Conservation (phyloP, 2,113 vertebrate species). For the Peromyscus maniculatus region DNA sequence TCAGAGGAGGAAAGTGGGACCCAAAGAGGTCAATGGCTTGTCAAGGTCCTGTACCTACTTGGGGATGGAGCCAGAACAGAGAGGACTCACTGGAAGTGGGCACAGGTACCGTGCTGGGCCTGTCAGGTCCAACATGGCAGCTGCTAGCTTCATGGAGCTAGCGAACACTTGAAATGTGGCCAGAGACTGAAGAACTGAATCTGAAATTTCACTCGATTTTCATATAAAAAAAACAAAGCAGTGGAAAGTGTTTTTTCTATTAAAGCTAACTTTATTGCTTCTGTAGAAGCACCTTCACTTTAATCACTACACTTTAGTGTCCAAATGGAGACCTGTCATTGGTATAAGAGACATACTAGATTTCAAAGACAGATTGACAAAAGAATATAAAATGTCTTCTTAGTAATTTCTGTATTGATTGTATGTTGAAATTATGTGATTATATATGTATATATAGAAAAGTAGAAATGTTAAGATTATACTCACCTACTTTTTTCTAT, state of each 20-base stretch:
- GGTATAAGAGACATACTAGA: neutral
- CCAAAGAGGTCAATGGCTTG: neutral
- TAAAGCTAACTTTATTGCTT: neutral
- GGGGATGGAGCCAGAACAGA: neutral
- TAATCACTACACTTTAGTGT: neutral
- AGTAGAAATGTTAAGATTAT: constrained; percentile 19
- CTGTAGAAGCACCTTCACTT: neutral
- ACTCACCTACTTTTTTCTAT: neutral
- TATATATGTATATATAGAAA: neutral
- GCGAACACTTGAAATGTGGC: neutral
- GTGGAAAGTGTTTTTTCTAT: neutral
- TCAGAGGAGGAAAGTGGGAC: constrained; percentile 25
- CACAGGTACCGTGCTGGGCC: neutral
- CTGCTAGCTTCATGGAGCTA: fast-evolving
- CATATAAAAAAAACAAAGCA: neutral
- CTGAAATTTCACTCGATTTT: neutral
- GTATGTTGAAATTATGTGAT: neutral
- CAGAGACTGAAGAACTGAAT: neutral
- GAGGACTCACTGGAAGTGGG: neutral
- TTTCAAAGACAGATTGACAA: neutral
- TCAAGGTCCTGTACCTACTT: neutral
- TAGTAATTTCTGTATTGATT: constrained; percentile 23
- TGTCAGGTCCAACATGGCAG: fast-evolving
- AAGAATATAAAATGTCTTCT: neutral
- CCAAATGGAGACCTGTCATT: neutral